Percentiles rank a stretch among this genome's conserved stretches.
These are phyloP conservation scores for Ganaspis sp. DNA, from an alignment of 1,140 invertebrate species.

Conservation along the genomic window DNA sequence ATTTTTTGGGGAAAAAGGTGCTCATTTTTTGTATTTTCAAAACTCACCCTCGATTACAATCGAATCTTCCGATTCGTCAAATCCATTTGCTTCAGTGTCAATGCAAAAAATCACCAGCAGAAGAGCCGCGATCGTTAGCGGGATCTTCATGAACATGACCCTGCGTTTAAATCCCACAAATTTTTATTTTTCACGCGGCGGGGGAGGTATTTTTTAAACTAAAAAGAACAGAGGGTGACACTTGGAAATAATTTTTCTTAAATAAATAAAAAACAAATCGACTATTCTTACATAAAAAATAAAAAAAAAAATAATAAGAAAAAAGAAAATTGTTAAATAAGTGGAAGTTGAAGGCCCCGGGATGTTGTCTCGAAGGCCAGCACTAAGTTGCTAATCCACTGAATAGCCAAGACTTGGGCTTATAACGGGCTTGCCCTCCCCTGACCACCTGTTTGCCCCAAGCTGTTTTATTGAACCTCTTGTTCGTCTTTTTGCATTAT, in stretches of 20 bases:
- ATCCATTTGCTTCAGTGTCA: neutral
- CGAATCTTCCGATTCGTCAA: neutral
- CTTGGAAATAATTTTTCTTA: no score
- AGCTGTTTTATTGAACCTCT: conserved; percentile 46
- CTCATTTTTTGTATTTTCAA: neutral
- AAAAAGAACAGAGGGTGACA: neutral
- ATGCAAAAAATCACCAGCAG: conserved; percentile 14
- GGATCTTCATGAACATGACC: conserved; percentile 10
- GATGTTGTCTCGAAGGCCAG: conserved; percentile 51
- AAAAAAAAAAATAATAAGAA: neutral
- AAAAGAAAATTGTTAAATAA: neutral
- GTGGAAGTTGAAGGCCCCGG: conserved; percentile 25
- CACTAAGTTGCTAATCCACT: conserved; percentile 69
- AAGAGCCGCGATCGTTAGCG: conserved; percentile 23
- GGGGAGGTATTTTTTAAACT: no score
- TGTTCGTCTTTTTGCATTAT: conserved; percentile 50
- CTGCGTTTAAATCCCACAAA: neutral
- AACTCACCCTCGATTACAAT: conserved; percentile 2
- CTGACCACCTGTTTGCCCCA: conserved; percentile 51
- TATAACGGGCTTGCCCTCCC: conserved; percentile 75
- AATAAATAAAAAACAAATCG: neutral
- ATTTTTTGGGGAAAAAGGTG: neutral
- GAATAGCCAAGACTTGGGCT: conserved; percentile 70
- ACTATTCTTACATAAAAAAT: no score
- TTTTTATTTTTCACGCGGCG: neutral